Base-by-base conservation (phyloP, 2,113 vertebrate genomes). In the Amphiprion percula region DNA sequence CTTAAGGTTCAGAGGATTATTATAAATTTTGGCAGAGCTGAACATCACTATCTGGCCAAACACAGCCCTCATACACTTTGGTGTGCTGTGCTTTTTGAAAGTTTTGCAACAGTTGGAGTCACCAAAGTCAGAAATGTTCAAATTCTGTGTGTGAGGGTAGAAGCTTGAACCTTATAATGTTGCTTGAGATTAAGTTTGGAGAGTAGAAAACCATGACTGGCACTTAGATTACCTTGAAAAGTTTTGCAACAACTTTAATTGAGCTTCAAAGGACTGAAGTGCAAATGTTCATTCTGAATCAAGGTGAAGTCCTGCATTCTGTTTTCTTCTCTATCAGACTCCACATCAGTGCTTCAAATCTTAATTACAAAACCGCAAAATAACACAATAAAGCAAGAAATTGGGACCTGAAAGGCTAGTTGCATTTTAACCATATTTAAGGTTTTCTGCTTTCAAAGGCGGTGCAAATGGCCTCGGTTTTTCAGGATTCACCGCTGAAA, bases 161-260 rank as follows among this genome's bases (percentile, higher is more conserved):
- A 50, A 17, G 55, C 61, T 76, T 61, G 15, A 0, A 30, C 52
- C 14, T 16, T 10, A 60, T 16, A 12, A 26, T 76, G 30, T 77
- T 28, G 11, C 37, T 65, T 58, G 53, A 55, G 10, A 50, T 33
- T 60, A 49, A 21, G 30, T 37, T 37, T 76, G 30, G 26, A 37
- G 41, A 66, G 15, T 19, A 28, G 21, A 77, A 47, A 77, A 53
- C 30, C 28, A 14, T 53, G 37, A 53, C 33, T 53, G 17, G 58
- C 23, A 44, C 33, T 3, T 52, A 16, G 46, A 59, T 28, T 67
- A 37, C 67, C 59, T 49, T 62, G 65, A 64, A 54, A 70, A 10
- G 7, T 54, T 77, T 69, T 46, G n/a, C 17, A 17, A 49, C 12
- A 66, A 30, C 60, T 55, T 50, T 19, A 50, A 50, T 50, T 19